Percentiles rank a stretch among this genome's conserved stretches.
Evolutionary conservation across 2,888 invertebrate genomes (phyloP).

Genomic region (Pherbina coryleti): DNA sequence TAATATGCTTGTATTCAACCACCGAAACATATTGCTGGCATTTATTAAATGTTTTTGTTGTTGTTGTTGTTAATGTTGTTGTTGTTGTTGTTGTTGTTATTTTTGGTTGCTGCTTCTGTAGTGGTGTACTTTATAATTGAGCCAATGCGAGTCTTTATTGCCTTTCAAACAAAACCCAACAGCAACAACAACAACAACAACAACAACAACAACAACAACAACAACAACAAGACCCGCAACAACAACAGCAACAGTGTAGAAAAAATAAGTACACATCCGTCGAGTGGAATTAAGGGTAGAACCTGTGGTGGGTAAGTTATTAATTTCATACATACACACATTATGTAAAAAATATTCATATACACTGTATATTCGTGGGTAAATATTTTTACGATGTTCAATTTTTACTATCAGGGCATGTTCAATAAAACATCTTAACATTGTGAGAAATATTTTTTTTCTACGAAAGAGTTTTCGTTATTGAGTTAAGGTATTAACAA

Average conservation of each 20-base stretch:
- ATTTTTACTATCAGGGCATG: not conserved
- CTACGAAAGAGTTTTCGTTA: no score
- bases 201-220: not conserved
- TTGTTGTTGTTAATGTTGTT: constrained; percentile 56
- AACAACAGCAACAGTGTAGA: not conserved
- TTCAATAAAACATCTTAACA: not conserved
- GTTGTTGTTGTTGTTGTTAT: constrained; percentile 57
- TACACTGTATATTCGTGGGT: not conserved
- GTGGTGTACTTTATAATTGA: constrained; percentile 40
- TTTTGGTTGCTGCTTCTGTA: constrained; percentile 55
- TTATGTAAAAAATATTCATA: constrained; percentile 9
- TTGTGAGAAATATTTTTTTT: not conserved
- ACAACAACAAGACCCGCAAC: constrained; percentile 5
- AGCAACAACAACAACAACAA: constrained; percentile 12
- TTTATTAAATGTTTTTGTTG: constrained; percentile 65
- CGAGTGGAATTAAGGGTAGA: constrained; percentile 17
- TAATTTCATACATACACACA: not conserved
- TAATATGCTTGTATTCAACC: constrained; percentile 46
- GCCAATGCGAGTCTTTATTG: constrained; percentile 36
- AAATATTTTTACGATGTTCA: not conserved
- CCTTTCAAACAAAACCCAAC: not conserved
- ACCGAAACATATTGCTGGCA: constrained; percentile 54
- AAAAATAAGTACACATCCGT: not conserved
- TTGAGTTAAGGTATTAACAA: no score
- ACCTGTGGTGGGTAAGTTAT: constrained; percentile 3